These are phyloP conservation scores for Buathra laborator DNA, from an alignment of 2,888 invertebrate genomes.

Conservation along the genomic window DNA sequence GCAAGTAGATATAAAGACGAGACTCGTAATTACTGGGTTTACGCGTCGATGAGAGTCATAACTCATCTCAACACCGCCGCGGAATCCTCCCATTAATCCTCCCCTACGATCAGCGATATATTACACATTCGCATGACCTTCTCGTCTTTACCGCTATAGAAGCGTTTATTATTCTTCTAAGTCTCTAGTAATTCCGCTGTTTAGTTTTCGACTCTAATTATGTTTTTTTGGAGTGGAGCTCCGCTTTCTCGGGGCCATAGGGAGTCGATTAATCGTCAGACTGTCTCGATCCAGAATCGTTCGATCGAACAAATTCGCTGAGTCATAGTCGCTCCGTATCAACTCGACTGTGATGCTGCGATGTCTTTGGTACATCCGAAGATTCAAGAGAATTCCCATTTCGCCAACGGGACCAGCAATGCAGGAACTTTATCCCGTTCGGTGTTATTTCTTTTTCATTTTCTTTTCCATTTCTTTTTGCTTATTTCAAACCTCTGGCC, in stretches of 20 bases:
- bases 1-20: no score
- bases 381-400: conserved; percentile 19
- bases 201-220: background rate
- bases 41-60: no score
- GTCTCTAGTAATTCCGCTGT: background rate
- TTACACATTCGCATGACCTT: no score
- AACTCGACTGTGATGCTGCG: background rate
- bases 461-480: conserved; percentile 47
- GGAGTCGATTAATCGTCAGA: conserved; percentile 32
- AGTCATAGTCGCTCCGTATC: conserved; percentile 20
- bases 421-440: conserved; percentile 31
- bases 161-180: background rate
- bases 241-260: background rate
- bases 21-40: no score
- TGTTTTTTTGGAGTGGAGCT: background rate
- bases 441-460: conserved; percentile 5
- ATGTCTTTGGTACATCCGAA: background rate
- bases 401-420: conserved; percentile 9
- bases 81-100: no score
- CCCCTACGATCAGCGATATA: no score
- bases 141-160: background rate
- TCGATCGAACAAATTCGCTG: conserved; percentile 18
- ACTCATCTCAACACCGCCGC: no score
- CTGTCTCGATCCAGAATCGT: conserved; percentile 11
- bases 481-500: conserved; percentile 74